Percentiles rank a stretch among this genome's conserved stretches.
These are phyloP conservation scores for Gymnocypris eckloni DNA, from an alignment of 2,797 vertebrate genomes.

Conservation along the genomic window DNA sequence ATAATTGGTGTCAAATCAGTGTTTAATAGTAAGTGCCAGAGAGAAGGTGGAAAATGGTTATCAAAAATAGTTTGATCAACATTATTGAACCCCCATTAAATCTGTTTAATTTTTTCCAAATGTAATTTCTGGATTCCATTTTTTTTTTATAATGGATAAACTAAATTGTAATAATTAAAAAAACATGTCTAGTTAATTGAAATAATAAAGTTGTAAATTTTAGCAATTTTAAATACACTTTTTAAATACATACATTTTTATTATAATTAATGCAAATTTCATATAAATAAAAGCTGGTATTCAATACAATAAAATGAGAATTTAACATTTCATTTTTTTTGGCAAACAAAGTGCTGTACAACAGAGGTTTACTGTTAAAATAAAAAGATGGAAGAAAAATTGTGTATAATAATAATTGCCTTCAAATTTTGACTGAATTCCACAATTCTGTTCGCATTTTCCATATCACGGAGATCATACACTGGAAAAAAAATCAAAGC, in stretches of 20 bases:
- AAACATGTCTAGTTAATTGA: not conserved
- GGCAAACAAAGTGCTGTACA: not conserved
- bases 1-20: not conserved
- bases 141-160: not conserved
- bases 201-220: not conserved
- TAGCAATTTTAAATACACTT: not conserved
- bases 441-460: not conserved
- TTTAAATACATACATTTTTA: not conserved
- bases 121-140: not conserved
- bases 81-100: not conserved
- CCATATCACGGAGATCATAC: not conserved
- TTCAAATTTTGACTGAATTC: not conserved
- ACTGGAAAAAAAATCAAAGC: no score
- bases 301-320: not conserved
- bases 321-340: not conserved
- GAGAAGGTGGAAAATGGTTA: not conserved
- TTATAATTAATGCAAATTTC: no score
- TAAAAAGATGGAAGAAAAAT: not conserved
- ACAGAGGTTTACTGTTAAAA: not conserved
- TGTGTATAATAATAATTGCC: not conserved
- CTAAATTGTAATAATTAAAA: not conserved
- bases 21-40: not conserved
- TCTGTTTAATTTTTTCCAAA: not conserved
- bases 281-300: no score
- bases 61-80: not conserved